Conservation (phyloP, 2,113 vertebrate species). For the Solea senegalensis region DNA sequence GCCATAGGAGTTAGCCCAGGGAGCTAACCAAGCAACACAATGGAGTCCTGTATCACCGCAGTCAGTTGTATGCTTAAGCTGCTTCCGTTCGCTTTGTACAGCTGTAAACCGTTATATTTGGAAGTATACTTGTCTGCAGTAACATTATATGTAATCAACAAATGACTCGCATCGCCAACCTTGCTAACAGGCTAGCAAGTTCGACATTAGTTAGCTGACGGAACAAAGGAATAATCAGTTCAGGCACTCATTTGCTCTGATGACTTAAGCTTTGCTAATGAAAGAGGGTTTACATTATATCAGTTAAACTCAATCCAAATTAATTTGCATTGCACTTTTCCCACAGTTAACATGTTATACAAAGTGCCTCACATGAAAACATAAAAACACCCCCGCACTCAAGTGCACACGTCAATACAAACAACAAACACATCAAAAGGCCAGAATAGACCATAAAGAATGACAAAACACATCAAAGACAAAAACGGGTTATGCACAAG, state of each 20-base stretch:
- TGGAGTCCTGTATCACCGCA: constrained; percentile 16
- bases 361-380: too few relatives aligned
- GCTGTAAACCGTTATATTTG: background rate
- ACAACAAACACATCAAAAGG: too few relatives aligned
- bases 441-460: too few relatives aligned
- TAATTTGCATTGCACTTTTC: too few relatives aligned
- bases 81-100: background rate
- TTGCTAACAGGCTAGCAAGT: constrained; percentile 62
- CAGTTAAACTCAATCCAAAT: too few relatives aligned
- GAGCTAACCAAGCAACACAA: constrained; percentile 41
- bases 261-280: constrained; percentile 22
- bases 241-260: constrained; percentile 46
- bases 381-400: too few relatives aligned
- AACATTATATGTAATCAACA: background rate
- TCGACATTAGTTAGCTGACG: constrained; percentile 66
- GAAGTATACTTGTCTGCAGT: background rate
- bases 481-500: too few relatives aligned
- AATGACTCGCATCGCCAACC: constrained; percentile 14
- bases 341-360: too few relatives aligned
- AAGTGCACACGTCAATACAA: too few relatives aligned
- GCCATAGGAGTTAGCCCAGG: constrained; percentile 36
- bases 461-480: too few relatives aligned
- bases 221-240: constrained; percentile 81
- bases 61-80: constrained; percentile 2
- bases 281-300: background rate